Base-by-base conservation (phyloP, 2,113 vertebrate genomes). In the Pteruthius melanotis region DNA sequence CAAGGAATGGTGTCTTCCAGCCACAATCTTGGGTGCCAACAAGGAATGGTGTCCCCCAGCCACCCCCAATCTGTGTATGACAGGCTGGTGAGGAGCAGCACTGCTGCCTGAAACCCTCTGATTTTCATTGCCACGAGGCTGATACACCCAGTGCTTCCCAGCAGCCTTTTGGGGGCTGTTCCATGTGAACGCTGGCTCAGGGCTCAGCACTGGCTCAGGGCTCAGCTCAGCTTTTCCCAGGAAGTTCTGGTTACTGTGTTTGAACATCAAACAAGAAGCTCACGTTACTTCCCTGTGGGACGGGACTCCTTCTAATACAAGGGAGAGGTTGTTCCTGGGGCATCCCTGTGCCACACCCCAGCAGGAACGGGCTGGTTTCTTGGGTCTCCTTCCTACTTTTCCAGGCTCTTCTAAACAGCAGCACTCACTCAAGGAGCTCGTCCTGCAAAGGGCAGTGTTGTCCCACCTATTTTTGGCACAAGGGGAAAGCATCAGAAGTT, bases 281-380 rank as follows among this genome's bases (percentile, higher is more conserved):
- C 1, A 1, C 0, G 0, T 70, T 66, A n/a, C 39, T 74, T 68
- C 83, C 2, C 0, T 9, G 24, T 19, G 18, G 47, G 52, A 22
- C 0, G 0, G 19, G 31, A 57, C 7, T 65, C 28, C 45, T 45
- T 22, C 68, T 60, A 30, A 79, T 2, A 22, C 22, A n/a, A 87
- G 64, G 0, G 1, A 86, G 76, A 88, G 44, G 69, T 33, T 8
- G 3, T 31, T 63, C 56, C 24, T 21, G 39, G 19, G 75, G 23
- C 37, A 80, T 37, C 84, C 66, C 64, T 53, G 44, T 75, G 64
- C 37, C 4, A 1, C 39, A 9, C 26, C 24, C 37, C 44, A 26
- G 0, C 37, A 63, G 64, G 61, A 66, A 9, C 1, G 45, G 39
- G 37, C 69, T 76, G 42, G 17, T 33, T 75, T 17, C 39, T 35